These are phyloP conservation scores for Cryptotermes secundus DNA, from an alignment of 1,140 invertebrate species.

Conservation along the genomic window DNA sequence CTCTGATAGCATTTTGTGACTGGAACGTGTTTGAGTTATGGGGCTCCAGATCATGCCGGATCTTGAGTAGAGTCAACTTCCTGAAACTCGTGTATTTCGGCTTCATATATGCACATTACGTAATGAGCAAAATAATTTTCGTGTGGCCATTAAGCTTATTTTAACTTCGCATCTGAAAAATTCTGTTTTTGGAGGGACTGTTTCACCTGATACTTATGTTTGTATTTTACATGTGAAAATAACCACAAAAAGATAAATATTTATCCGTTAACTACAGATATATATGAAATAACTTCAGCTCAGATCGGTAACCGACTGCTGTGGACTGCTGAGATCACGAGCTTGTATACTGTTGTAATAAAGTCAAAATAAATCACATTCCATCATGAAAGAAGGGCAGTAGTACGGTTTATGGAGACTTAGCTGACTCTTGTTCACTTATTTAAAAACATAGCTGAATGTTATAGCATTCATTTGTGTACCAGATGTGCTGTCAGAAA, in stretches of 20 bases:
- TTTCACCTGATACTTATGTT: not conserved
- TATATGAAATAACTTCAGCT: not conserved
- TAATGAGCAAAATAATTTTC: too few relatives aligned
- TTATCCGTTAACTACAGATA: not conserved
- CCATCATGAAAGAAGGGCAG: not conserved
- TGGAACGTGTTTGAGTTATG: too few relatives aligned
- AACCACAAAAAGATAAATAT: not conserved
- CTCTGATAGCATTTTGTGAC: too few relatives aligned
- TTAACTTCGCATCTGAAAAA: too few relatives aligned
- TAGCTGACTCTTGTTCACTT: not conserved
- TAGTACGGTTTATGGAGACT: not conserved
- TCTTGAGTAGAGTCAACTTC: too few relatives aligned
- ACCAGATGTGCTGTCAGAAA: slow-evolving; percentile 9
- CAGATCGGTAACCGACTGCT: too few relatives aligned
- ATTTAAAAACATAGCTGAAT: not conserved
- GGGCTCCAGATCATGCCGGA: too few relatives aligned
- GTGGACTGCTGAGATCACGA: not conserved
- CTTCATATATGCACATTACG: too few relatives aligned
- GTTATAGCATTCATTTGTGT: not conserved
- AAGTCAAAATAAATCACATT: not conserved
- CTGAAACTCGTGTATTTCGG: too few relatives aligned
- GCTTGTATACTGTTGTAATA: not conserved
- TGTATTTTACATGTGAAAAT: not conserved
- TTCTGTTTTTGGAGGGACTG: too few relatives aligned
- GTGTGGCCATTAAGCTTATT: too few relatives aligned